These are phyloP conservation scores for Larimichthys polyactis DNA, from an alignment of 2,113 vertebrate genomes.

Conservation along the genomic window DNA sequence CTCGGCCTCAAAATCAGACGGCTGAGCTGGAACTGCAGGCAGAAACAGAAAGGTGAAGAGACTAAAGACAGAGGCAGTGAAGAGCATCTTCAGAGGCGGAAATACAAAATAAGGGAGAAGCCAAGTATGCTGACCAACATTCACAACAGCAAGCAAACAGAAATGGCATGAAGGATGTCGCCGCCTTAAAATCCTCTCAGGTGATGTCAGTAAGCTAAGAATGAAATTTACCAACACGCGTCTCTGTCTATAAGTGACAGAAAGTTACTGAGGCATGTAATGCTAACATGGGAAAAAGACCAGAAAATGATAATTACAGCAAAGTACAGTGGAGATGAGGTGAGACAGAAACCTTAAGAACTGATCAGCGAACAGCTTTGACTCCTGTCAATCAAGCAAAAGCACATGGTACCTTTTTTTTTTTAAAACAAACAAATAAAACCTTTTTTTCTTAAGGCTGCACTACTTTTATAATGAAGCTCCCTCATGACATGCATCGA, in stretches of 20 bases:
- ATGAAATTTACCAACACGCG: background rate
- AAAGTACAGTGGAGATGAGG: background rate
- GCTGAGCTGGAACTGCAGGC: constrained; percentile 91
- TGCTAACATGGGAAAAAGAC: no score
- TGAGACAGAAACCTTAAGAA: background rate
- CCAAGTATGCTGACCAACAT: background rate
- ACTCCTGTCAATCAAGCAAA: background rate
- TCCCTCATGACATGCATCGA: no score
- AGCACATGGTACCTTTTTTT: background rate
- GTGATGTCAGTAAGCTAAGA: background rate
- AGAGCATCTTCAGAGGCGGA: background rate
- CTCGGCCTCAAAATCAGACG: constrained; percentile 91
- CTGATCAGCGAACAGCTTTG: background rate
- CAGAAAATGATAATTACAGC: background rate
- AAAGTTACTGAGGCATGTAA: background rate
- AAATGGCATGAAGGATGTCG: background rate
- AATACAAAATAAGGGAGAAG: background rate
- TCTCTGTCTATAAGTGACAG: background rate
- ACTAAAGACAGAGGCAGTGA: background rate
- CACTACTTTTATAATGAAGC: no score
- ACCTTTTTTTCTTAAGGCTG: no score
- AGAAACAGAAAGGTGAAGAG: constrained; percentile 8
- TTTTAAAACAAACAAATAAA: no score
- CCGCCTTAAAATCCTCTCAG: background rate
- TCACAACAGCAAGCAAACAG: background rate